Evolutionary conservation across 1,140 invertebrate species (phyloP), one percentile per base, ranked within the genome.

Genomic region (Magallana gigas): DNA sequence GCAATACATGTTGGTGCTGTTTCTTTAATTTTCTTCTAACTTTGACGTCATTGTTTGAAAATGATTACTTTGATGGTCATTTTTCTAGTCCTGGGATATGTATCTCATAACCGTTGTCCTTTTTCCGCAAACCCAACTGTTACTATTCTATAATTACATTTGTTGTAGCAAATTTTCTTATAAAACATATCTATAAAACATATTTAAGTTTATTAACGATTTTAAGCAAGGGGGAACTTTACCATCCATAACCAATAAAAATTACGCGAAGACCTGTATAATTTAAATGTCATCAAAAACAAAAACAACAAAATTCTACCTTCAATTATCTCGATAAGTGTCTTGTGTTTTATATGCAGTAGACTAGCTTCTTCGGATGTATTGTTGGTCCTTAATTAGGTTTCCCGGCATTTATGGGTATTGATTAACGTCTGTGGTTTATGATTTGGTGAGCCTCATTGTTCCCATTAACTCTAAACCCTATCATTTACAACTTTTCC

Each of bases 401-500:
- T 9, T 29, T 90, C 12, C 60, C 88, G 60, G 76, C 90, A 8
- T 71, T 87, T n/a, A 36, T 57, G 9, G 86, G 86, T 29, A 62
- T 83, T 57, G 57, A 57, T 57, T 90, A 12, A 57, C 82, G 36
- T 57, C 59, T 48, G 84, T 87, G 16, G 86, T 84, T 1, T 90
- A 90, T 82, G 88, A 81, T 3, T 90, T 88, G 90, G 71, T 80
- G 9, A 56, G 81, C 59, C 81, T 87, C 1, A 29, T 89, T 8
- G 84, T 85, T 60, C 68, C 84, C 7, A 64, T 85, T 29, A 9
- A 62, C 84, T 9, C 14, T 85, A 1, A 85, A 85, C 11, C 84
- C 84, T 2, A 56, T 85, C 8, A 62, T 85, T 6, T 85, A 85
- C 84, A 64, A 29, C 14, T 57, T 68, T n/a, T 60, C 68, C 16